phyloP scores from a whole-genome alignment of 2,797 vertebrate genomes.

The Tympanoctomys barrerae region DNA sequence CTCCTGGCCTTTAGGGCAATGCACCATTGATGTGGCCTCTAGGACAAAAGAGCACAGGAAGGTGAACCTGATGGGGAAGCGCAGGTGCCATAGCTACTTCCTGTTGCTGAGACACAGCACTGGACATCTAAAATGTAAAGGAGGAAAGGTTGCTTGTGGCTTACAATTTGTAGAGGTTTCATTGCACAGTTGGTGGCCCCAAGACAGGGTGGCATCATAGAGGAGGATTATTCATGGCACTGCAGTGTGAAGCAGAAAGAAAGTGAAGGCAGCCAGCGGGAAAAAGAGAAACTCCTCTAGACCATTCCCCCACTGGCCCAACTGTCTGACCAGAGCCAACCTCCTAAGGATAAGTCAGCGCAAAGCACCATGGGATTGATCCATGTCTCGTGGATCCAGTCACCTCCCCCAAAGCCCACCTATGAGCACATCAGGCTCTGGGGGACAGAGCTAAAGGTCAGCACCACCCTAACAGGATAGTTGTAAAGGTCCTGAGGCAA shows the following conservation, averaged over 20 bases:
- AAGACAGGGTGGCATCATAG: background rate
- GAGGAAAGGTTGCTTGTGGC: background rate
- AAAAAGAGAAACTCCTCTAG: background rate
- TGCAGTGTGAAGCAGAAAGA: background rate
- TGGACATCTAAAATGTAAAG: background rate
- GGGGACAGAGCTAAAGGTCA: background rate
- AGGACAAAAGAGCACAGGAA: background rate
- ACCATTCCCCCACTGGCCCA: background rate
- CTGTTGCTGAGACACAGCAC: background rate
- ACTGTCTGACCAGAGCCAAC: background rate
- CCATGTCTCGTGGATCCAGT: background rate
- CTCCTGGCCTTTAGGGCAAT: background rate
- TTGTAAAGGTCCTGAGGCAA: background rate
- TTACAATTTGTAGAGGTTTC: background rate
- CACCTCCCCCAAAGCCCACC: background rate
- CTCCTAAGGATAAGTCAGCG: background rate
- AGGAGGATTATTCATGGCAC: background rate
- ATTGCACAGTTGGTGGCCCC: background rate
- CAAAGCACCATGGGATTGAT: background rate
- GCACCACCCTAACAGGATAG: background rate
- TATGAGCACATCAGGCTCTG: background rate
- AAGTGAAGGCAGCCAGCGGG: background rate
- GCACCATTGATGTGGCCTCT: too few relatives aligned
- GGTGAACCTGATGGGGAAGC: background rate
- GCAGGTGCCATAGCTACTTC: background rate